Evolutionary conservation across 1,140 invertebrate species (phyloP).

Genomic region (Pachyrhynchus sulphureomaculatus): DNA sequence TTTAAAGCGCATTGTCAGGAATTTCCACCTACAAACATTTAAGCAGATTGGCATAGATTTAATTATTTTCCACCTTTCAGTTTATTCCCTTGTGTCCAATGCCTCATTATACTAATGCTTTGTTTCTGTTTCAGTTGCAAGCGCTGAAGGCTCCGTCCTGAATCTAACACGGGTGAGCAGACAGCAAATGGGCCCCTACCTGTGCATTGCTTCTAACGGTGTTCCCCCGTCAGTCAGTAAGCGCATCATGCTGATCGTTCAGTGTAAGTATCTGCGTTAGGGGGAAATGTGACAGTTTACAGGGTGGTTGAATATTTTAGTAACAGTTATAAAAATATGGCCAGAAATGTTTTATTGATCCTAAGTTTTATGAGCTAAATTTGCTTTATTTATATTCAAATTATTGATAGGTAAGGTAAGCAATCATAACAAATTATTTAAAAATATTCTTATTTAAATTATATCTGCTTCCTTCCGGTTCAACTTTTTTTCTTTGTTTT

Average conservation of each 20-base stretch:
- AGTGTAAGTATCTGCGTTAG: no score
- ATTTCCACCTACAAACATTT: conserved; percentile 10
- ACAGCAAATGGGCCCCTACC: conserved; percentile 84
- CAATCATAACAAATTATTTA: no score
- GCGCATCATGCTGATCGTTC: conserved; percentile 81
- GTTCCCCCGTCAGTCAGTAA: conserved; percentile 87
- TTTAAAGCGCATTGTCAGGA: conserved; percentile 10
- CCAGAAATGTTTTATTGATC: no score
- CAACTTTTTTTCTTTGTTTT: no score
- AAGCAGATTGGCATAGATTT: conserved; percentile 14
- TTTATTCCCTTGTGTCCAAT: conserved; percentile 9
- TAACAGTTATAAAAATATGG: no score
- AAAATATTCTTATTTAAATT: no score
- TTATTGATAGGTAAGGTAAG: no score
- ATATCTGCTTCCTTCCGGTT: no score
- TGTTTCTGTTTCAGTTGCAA: conserved; percentile 58
- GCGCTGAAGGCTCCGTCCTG: conserved; percentile 72
- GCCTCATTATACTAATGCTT: conserved; percentile 22
- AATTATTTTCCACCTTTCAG: conserved; percentile 7
- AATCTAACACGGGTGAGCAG: conserved; percentile 80
- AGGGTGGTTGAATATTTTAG: no score
- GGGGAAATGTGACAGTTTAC: no score
- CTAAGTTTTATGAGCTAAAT: no score
- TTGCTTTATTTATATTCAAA: no score
- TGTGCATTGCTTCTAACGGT: conserved; percentile 86